These are phyloP conservation scores for Aphelinus certus DNA, from an alignment of 1,140 invertebrate genomes.

Conservation along the genomic window DNA sequence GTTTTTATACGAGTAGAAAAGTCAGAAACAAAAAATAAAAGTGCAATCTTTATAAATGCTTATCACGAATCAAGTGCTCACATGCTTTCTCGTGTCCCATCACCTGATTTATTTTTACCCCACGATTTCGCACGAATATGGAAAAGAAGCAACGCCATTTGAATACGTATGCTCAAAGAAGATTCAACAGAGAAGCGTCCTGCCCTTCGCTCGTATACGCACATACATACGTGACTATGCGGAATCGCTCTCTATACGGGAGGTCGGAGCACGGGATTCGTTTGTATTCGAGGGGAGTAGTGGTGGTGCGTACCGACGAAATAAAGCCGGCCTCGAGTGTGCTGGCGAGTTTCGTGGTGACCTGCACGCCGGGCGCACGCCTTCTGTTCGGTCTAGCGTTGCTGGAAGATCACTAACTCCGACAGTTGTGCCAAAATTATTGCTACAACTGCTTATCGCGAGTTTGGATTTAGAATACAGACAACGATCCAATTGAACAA, in stretches of 20 bases:
- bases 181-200: neutral
- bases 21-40: neutral
- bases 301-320: too few species aligned
- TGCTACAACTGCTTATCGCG: too few species aligned
- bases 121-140: neutral
- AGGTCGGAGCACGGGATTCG: neutral
- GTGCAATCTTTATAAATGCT: conserved; percentile 5
- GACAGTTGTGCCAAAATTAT: too few species aligned
- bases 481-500: too few species aligned
- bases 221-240: neutral
- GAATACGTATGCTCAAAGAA: neutral
- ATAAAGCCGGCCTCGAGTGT: too few species aligned
- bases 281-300: neutral
- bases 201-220: neutral
- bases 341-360: too few species aligned
- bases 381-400: too few species aligned
- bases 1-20: conserved; percentile 11
- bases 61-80: neutral
- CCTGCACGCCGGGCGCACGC: too few species aligned
- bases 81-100: neutral
- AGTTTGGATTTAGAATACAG: too few species aligned
- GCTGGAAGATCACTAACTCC: too few species aligned
- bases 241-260: neutral
- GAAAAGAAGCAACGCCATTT: neutral
- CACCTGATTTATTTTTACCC: neutral